These are phyloP conservation scores for Malurus leucopterus DNA, from an alignment of 2,797 vertebrate species.

Conservation along the genomic window DNA sequence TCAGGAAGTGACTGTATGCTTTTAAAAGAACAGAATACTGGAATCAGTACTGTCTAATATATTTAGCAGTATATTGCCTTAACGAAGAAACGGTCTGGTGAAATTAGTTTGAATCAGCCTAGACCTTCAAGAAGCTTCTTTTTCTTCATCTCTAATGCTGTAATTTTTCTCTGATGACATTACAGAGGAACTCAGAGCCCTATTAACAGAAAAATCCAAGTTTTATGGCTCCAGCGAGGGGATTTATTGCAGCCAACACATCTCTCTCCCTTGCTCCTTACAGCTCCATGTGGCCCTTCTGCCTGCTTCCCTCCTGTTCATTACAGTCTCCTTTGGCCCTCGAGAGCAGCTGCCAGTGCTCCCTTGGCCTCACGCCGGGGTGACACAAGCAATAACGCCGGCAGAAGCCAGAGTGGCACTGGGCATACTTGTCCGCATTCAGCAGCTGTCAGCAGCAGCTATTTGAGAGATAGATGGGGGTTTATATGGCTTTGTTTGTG, in stretches of 20 bases:
- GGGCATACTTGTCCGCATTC: conserved; percentile 1
- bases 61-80: background rate
- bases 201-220: conserved; percentile 47
- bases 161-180: conserved; percentile 24
- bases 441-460: conserved; percentile 41
- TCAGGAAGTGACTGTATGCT: background rate
- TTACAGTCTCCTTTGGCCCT: conserved; percentile 47
- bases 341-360: conserved; percentile 48
- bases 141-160: background rate
- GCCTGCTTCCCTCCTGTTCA: conserved; percentile 42
- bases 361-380: conserved; percentile 35
- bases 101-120: background rate
- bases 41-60: background rate
- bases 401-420: conserved; percentile 26
- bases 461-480: conserved; percentile 31
- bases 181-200: conserved; percentile 36
- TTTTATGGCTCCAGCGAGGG: conserved; percentile 34
- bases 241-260: conserved; percentile 32
- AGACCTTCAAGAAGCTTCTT: background rate
- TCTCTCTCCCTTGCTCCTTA: conserved; percentile 19
- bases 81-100: background rate
- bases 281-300: conserved; percentile 20
- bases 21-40: background rate
- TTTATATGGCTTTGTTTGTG: conserved; percentile 24
- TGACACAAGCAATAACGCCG: conserved; percentile 6